Evolutionary conservation across 2,113 vertebrate genomes (phyloP).

Genomic region (Monopterus albus): DNA sequence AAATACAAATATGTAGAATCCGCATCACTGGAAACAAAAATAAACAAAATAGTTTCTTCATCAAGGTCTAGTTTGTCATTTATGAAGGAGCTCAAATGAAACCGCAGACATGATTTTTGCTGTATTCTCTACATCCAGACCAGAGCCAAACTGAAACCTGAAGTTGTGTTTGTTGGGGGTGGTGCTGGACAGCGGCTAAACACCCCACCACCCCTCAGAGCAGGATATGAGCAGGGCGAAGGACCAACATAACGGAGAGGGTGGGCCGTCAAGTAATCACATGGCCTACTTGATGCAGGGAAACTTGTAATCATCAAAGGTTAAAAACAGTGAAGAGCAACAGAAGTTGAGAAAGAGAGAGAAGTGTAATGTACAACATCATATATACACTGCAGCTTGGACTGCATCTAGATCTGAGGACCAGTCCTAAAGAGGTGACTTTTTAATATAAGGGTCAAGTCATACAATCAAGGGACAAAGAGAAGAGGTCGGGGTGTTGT

Average conservation of each 20-base stretch:
- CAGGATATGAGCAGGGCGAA: constrained; percentile 49
- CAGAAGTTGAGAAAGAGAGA: constrained; percentile 82
- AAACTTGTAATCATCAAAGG: constrained; percentile 73
- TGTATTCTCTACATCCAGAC: constrained; percentile 88
- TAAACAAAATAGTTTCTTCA: constrained; percentile 86
- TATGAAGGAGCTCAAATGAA: constrained; percentile 89
- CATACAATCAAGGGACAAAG: constrained; percentile 99
- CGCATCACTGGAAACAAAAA: constrained; percentile 90
- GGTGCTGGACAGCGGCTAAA: constrained; percentile 86
- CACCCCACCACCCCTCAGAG: constrained; percentile 61
- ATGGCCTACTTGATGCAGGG: constrained; percentile 70
- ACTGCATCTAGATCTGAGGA: constrained; percentile 97
- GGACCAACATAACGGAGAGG: constrained; percentile 46
- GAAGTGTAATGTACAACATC: constrained; percentile 97
- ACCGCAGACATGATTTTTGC: constrained; percentile 85
- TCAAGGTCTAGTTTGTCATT: constrained; percentile 83
- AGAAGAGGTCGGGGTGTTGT: constrained; percentile 99
- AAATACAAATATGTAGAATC: constrained; percentile 99
- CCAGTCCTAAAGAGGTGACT: constrained; percentile 99
- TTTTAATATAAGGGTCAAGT: constrained; percentile 92
- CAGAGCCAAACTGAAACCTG: constrained; percentile 91
- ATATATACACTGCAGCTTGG: constrained; percentile 96
- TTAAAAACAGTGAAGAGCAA: constrained; percentile 84
- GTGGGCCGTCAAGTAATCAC: constrained; percentile 71
- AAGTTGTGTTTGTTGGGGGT: constrained; percentile 74